Evolutionary conservation across 2,113 vertebrate genomes (phyloP).

Genomic region (Spermophilus dauricus): DNA sequence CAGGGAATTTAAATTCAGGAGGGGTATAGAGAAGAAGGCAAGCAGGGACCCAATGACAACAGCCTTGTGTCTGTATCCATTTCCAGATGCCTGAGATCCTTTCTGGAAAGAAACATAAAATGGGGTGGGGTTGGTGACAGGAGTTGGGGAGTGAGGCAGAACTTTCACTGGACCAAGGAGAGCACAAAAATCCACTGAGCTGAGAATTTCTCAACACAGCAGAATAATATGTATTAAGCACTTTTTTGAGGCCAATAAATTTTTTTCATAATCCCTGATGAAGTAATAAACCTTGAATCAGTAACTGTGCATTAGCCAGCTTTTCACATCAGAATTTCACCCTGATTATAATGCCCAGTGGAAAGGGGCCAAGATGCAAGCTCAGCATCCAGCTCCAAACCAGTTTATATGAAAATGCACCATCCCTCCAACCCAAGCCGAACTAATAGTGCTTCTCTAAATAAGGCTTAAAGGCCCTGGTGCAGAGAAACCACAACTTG

Average conservation of each 20-base stretch:
- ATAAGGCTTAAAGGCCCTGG: not conserved
- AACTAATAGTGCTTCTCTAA: constrained; percentile 17
- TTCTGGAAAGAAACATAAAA: constrained; percentile 42
- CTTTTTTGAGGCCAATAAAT: constrained; percentile 56
- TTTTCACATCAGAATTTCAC: not conserved
- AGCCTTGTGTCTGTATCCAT: not conserved
- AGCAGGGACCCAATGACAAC: not conserved
- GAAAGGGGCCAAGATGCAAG: not conserved
- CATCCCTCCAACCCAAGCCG: constrained; percentile 25
- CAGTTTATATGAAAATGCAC: not conserved
- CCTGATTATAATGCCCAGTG: not conserved
- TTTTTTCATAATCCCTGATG: constrained; percentile 29
- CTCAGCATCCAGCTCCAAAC: constrained; percentile 28
- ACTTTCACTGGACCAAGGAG: not conserved
- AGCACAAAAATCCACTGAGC: not conserved
- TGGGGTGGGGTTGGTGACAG: not conserved
- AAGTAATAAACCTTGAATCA: constrained; percentile 65
- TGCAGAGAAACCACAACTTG: not conserved
- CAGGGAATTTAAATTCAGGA: constrained; percentile 5
- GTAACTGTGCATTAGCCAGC: not conserved
- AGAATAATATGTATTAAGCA: constrained; percentile 49
- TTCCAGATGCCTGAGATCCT: not conserved
- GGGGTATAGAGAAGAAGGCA: not conserved
- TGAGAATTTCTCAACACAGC: not conserved
- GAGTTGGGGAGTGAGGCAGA: accelerated